Evolutionary conservation across 2,797 vertebrate genomes (phyloP), one percentile per base, ranked within the genome.

Genomic region (Darevskia nairensis): DNA sequence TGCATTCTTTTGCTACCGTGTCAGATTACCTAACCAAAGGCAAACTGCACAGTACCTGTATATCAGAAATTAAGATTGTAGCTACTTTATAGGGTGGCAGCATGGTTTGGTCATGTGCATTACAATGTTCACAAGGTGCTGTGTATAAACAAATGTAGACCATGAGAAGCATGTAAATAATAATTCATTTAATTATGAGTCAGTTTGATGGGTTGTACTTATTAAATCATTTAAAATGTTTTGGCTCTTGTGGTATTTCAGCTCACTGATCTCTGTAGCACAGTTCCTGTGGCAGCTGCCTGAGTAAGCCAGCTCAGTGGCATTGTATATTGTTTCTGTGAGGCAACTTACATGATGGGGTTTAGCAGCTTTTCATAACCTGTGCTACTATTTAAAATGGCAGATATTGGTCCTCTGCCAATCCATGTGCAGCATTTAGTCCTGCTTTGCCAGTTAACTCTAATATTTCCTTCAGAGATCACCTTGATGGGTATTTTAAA

Each of bases 401-500:
- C 64, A 93, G 85, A 74, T 44, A 4, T 77, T 77, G 89, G 55
- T 85, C 88, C 74, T 93, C 80, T 94, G 82, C 89, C 86, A 85
- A 0, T 82, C 66, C 89, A 76, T 55, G 64, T 86, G 61, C 85
- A 69, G 75, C 82, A 4, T 66, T 94, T 87, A 82, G 29, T 82
- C 84, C 89, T 89, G 71, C 61, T 77, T 39, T 50, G 3, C 82
- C 89, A 92, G 3, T 94, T 93, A 76, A 35, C 71, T 91, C 93
- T 91, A 87, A 88, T 87, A 82, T 17, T 88, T 90, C 77, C 68
- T 72, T 82, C 29, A 3, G 89, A 91, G 93, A 92, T 95, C 89
- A 95, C 89, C 94, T 96, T 91, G 91, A 78, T 64, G 68, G 90
- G 19, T 41, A 61, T 90, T 95, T 92, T 85, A 76, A 64, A 82